Base-by-base conservation (phyloP, 1,140 invertebrate genomes). In the Drosophila ogumai region DNA sequence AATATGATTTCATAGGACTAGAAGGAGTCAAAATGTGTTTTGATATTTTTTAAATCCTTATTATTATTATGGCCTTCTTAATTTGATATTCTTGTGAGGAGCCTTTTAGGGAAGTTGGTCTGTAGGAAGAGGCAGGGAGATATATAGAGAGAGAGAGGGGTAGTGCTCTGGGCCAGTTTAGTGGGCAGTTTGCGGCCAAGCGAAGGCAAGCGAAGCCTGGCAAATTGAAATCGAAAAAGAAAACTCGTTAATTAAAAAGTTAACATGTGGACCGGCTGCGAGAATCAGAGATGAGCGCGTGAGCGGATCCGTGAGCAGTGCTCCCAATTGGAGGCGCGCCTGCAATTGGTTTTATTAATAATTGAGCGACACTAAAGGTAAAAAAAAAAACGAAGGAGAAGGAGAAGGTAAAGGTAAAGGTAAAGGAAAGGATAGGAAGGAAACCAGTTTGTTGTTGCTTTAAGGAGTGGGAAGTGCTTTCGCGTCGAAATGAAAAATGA, bases 161-260 rank as follows among this genome's bases (percentile, higher is more conserved):
- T 46, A 36, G 47, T 34, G 63, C 65, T 61, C 34, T 79, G 58
- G 79, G 75, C 79, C 82, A 72, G 82, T 65, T 87, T 82, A 79
- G 81, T 86, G 77, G 76, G 77, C 81, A 82, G 77, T 85, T 80
- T 66, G 82, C 81, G 61, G 40, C 31, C 50, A 41, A 46, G 50
- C 65, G 52, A 59, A 60, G 54, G 28, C 40, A 25, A 47, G 31
- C 49, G 19, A 38, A 47, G 68, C 69, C 68, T 81, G 80, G 87
- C 87, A 91, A 91, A 91, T 91, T 91, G 90, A 91, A 91, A 91
- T 90, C 90, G 90, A 91, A 91, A 87, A 91, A 90, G 90, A 91
- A 91, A 91, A 91, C 90, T 91, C 90, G 90, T 91, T 91, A 91
- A 91, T 91, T 91, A 91, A 91, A 91, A 91, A 91, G 88, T 91